A percentile compares a stretch with the other conserved stretches of the same genome.
These are phyloP conservation scores for Passer domesticus DNA, from an alignment of 2,113 vertebrate species.

Conservation along the genomic window DNA sequence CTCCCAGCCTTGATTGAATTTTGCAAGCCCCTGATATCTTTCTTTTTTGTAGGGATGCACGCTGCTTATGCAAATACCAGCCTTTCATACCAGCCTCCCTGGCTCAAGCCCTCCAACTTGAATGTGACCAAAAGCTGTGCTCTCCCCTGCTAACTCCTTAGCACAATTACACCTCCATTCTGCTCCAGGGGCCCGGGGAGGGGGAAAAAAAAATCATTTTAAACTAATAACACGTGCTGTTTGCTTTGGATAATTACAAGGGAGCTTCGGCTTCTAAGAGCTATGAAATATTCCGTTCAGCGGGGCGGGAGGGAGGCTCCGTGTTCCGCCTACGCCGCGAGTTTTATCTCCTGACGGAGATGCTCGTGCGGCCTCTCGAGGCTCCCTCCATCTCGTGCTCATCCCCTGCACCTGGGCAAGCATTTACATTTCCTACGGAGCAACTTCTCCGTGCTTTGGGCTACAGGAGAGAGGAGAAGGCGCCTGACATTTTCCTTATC, in stretches of 20 bases:
- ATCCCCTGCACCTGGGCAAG: slow-evolving; percentile 30
- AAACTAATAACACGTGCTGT: slow-evolving; percentile 72
- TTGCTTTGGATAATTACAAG: slow-evolving; percentile 75
- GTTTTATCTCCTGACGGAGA: slow-evolving; percentile 45
- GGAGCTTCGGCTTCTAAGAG: slow-evolving; percentile 58
- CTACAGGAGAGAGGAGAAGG: slow-evolving; percentile 23
- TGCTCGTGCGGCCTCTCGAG: not conserved
- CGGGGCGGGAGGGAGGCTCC: slow-evolving; percentile 11
- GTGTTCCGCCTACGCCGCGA: slow-evolving; percentile 27
- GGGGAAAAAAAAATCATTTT: slow-evolving; percentile 58
- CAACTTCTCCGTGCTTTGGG: not conserved
- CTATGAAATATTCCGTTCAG: slow-evolving; percentile 59
- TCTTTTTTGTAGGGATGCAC: slow-evolving; percentile 80
- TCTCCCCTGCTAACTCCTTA: slow-evolving; percentile 70
- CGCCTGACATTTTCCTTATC: slow-evolving; percentile 67
- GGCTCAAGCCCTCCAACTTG: slow-evolving; percentile 77
- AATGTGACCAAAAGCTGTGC: slow-evolving; percentile 77
- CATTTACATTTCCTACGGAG: slow-evolving; percentile 45
- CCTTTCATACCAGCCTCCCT: slow-evolving; percentile 79
- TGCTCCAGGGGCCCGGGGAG: slow-evolving; percentile 58
- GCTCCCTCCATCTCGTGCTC: slow-evolving; percentile 13
- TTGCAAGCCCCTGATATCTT: slow-evolving; percentile 77
- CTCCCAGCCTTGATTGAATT: slow-evolving; percentile 68
- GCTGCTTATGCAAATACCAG: slow-evolving; percentile 88
- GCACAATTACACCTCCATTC: slow-evolving; percentile 67